These are phyloP conservation scores for Anthophora plumipes DNA, from an alignment of 2,888 invertebrate genomes.

Conservation along the genomic window DNA sequence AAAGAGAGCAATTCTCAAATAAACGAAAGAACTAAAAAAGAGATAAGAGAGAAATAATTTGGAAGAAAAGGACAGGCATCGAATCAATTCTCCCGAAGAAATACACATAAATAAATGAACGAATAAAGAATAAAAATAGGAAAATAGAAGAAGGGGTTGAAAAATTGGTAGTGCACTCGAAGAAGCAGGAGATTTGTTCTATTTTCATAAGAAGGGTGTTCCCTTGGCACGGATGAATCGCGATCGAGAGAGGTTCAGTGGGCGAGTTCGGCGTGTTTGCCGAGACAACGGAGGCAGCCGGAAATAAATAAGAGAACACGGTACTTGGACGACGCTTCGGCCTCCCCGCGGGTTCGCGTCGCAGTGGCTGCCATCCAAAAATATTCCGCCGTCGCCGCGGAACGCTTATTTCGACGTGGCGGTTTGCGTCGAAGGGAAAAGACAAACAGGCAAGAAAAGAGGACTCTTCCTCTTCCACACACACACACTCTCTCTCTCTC, in stretches of 20 bases:
- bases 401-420: conserved; percentile 62
- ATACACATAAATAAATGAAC: not conserved
- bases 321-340: conserved; percentile 57
- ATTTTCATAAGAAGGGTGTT: conserved; percentile 18
- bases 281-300: conserved; percentile 42
- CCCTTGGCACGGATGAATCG: conserved; percentile 64
- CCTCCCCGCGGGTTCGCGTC: conserved; percentile 37
- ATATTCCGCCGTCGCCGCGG: conserved; percentile 61
- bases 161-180: not conserved
- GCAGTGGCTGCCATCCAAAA: conserved; percentile 72
- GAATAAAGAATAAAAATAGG: too few relatives aligned
- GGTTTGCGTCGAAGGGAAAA: conserved; percentile 48
- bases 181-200: not conserved
- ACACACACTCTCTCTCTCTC: conserved; percentile 12
- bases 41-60: not conserved
- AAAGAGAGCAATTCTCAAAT: too few relatives aligned
- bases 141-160: not conserved
- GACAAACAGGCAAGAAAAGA: conserved; percentile 65
- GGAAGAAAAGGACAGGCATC: not conserved
- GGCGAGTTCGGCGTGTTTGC: conserved; percentile 43
- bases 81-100: too few relatives aligned
- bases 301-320: conserved; percentile 66
- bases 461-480: conserved; percentile 57
- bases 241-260: conserved; percentile 26
- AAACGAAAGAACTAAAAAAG: too few relatives aligned